Evolutionary conservation across 1,140 invertebrate genomes (phyloP).

Genomic region (Calosoma granatense): DNA sequence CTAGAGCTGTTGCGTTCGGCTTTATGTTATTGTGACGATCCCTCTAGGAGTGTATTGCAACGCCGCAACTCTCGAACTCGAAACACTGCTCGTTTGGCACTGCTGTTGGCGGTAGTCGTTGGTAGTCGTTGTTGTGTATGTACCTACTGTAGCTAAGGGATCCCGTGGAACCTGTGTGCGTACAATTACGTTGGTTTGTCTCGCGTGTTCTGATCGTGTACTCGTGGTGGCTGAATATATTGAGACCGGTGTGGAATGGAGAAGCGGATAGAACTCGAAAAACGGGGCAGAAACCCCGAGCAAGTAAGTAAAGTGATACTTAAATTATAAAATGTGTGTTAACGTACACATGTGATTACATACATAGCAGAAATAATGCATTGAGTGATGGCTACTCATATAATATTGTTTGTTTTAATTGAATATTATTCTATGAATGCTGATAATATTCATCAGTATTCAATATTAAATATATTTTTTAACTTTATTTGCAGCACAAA

Average conservation of each 20-base stretch:
- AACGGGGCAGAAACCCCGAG: conserved; percentile 67
- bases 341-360: conserved; percentile 9
- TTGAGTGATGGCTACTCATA: neutral
- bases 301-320: conserved; percentile 52
- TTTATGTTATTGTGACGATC: neutral
- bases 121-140: conserved; percentile 1
- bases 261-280: conserved; percentile 84
- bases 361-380: conserved; percentile 2
- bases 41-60: conserved; percentile 6
- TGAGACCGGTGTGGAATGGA: conserved; percentile 52
- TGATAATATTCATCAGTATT: no score
- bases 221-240: neutral
- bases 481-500: no score
- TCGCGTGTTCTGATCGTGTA: neutral
- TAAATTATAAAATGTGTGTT: conserved; percentile 4
- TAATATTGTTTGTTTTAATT: neutral
- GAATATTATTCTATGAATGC: no score
- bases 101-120: conserved; percentile 7
- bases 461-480: no score
- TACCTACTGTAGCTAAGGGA: neutral
- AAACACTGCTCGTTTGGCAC: neutral
- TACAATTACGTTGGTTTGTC: neutral
- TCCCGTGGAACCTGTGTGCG: neutral
- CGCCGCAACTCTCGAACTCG: neutral
- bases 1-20: neutral